Conservation (phyloP, 2,888 invertebrate genomes). For the Lathronympha strigana region DNA sequence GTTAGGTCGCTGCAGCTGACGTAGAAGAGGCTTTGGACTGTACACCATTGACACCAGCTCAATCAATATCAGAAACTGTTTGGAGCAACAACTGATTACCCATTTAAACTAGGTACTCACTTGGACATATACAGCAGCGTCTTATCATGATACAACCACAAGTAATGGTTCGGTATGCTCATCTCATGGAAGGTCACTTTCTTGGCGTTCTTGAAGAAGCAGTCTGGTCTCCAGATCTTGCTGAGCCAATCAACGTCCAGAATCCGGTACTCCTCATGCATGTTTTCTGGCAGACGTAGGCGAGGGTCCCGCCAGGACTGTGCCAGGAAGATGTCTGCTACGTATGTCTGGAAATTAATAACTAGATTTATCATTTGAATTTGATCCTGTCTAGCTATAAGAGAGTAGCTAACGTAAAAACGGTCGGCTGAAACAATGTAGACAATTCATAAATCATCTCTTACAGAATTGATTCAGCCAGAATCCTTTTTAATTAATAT, state of each 20-base stretch:
- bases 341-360: constrained; percentile 90
- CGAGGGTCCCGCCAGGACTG: constrained; percentile 97
- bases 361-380: too few relatives aligned
- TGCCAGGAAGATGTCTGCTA: constrained; percentile 95
- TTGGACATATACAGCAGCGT: constrained; percentile 96
- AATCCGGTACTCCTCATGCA: constrained; percentile 96
- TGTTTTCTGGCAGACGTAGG: constrained; percentile 94
- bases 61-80: too few relatives aligned
- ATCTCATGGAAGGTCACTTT: constrained; percentile 97
- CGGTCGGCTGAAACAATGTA: too few relatives aligned
- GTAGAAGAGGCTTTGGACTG: too few relatives aligned
- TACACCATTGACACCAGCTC: too few relatives aligned
- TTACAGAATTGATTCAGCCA: too few relatives aligned
- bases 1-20: too few relatives aligned
- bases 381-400: too few relatives aligned
- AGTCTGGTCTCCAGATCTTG: constrained; percentile 96
- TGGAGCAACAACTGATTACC: not conserved
- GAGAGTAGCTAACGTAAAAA: too few relatives aligned
- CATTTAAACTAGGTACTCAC: constrained; percentile 77
- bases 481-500: too few relatives aligned
- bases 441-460: too few relatives aligned
- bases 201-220: constrained; percentile 97
- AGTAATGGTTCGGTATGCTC: constrained; percentile 96
- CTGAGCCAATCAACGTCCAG: constrained; percentile 95
- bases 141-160: constrained; percentile 96